Percentiles rank a stretch among this genome's conserved stretches.
Conservation (phyloP, 2,797 vertebrate species). For the Peromyscus melanophrys region DNA sequence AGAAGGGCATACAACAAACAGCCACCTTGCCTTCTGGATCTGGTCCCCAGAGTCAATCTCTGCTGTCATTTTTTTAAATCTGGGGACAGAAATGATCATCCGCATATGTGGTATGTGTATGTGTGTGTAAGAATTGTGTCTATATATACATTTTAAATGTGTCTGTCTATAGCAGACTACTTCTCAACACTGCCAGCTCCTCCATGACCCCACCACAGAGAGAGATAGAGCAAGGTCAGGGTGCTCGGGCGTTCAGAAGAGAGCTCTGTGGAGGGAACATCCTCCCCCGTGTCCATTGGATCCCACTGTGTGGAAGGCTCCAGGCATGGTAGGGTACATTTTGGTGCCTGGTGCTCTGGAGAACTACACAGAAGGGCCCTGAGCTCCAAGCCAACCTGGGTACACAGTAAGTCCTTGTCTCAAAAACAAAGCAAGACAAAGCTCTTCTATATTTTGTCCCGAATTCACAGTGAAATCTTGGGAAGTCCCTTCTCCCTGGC, state of each 20-base stretch:
- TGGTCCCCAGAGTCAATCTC: neutral
- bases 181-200: neutral
- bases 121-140: neutral
- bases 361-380: neutral
- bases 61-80: neutral
- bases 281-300: neutral
- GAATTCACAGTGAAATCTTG: neutral
- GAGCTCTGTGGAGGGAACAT: neutral
- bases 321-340: too few relatives aligned
- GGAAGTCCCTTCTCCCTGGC: neutral
- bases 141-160: neutral
- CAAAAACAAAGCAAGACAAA: neutral
- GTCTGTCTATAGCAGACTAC: neutral
- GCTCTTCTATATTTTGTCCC: neutral
- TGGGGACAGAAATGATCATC: neutral
- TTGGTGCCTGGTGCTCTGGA: neutral
- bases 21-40: neutral
- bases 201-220: neutral
- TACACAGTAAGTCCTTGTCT: neutral
- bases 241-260: neutral
- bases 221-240: neutral
- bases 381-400: neutral
- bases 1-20: neutral
- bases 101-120: neutral
- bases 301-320: fast-evolving